Base-by-base conservation (phyloP, 1,140 invertebrate genomes). In the Lasaia peninsularis region DNA sequence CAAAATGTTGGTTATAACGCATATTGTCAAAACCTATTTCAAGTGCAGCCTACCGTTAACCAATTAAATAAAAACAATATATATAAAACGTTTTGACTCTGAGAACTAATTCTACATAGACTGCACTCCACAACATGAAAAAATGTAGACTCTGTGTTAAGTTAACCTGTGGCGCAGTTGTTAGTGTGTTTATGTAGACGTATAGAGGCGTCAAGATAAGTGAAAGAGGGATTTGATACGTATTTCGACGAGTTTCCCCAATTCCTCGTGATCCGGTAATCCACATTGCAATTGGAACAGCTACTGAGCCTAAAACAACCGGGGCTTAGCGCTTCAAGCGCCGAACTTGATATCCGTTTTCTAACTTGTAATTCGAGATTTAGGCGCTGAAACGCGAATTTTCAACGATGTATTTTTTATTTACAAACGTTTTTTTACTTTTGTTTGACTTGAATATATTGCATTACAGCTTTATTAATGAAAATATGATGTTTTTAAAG, bases 301-400 rank as follows among this genome's bases (percentile, higher is more conserved):
- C 69, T 68, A 60, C 49, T 54, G 72, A 77, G 73, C 70, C 80
- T 78, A 71, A 79, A 78, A 76, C 78, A 77, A 65, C 62, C 65
- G 58, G 71, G 73, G 80, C 80, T 87, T 87, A 85, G 62, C 81
- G 84, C 80, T 68, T 81, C 69, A 63, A 70, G 69, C 69, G 67
- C 71, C 75, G 58, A 73, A 75, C 76, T 80, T 72, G 74, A 81
- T 79, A 78, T 75, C 73, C 78, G 70, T 76, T 78, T 78, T 74
- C 82, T 70, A 80, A 86, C 73, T 86, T 84, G 79, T 83, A 78
- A 86, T 84, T 81, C 69, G 71, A 75, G 73, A 76, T 75, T 78
- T 74, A 78, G 71, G 74, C 78, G 78, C 77, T 70, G 78, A 80
- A 87, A 80, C 85, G 78, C 76, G 80, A 82, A 84, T 86, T 86